A percentile compares a stretch with the other conserved stretches of the same genome.
phyloP scores from a whole-genome alignment of 2,888 invertebrate species.

The Pachydiplax longipennis region DNA sequence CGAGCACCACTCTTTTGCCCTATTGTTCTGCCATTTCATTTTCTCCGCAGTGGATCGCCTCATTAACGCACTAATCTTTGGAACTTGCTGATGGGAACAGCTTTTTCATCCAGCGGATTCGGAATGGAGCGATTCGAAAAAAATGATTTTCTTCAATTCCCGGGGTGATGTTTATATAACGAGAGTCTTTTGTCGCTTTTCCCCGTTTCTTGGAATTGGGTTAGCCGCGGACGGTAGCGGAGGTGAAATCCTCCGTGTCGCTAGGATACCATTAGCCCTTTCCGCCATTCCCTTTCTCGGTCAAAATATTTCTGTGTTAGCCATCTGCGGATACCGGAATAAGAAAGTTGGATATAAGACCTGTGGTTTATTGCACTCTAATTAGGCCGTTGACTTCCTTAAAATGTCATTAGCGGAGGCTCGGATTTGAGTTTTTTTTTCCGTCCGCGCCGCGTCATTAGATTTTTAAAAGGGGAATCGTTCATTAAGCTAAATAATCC shows the following conservation, averaged over 20 bases:
- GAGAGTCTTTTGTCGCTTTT: neutral
- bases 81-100: constrained; percentile 1
- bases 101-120: neutral
- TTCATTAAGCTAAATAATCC: neutral
- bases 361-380: neutral
- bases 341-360: neutral
- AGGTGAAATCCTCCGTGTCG: neutral
- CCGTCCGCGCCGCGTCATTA: neutral
- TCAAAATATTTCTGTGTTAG: neutral
- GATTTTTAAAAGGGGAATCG: neutral
- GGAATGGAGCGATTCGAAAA: neutral
- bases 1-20: neutral
- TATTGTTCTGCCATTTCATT: neutral
- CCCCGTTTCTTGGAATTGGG: neutral
- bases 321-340: neutral
- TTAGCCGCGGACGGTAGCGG: neutral
- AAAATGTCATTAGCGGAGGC: constrained; percentile 8
- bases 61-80: constrained; percentile 38
- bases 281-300: neutral
- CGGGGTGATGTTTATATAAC: neutral
- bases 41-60: neutral
- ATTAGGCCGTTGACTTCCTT: neutral
- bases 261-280: neutral
- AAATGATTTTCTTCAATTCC: neutral
- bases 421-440: neutral